Evolutionary conservation across 2,888 invertebrate genomes (phyloP), one percentile per base, ranked within the genome.

Genomic region (Crioceris asparagi): DNA sequence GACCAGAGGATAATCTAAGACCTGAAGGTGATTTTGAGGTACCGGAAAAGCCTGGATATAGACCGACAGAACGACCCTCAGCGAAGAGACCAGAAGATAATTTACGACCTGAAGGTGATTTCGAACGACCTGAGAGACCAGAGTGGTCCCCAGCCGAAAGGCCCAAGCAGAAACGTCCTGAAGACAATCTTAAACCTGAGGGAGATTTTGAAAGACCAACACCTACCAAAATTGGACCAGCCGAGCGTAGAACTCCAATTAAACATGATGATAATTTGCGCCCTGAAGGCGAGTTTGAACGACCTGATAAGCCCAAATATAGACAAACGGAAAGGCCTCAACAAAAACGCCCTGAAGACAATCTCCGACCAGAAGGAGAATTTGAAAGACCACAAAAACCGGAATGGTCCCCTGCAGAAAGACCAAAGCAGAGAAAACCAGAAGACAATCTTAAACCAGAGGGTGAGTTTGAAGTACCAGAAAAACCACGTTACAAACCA

Each of bases 371-470:
- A 1, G 72, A 74, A 59, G 74, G 74, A 4, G 69, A 70, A 0
- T 73, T 74, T 51, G 68, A 72, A 45, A 69, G 59, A 3, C 68
- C 65, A 0, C 58, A 59, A 21, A 56, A 51, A 42, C 62, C 59
- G 7, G 52, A 57, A 38, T 63, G 56, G 55, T 55, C 48, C 15
- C 66, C 70, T 14, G 63, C 64, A 29, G 66, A 69, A 47, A 57
- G 71, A 36, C 69, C 64, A 15, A 59, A 60, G 23, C 67, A 61
- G 17, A 70, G 60, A 40, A 74, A 66, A 46, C 81, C 74, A 1
- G 58, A 68, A 46, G 77, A 78, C 45, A 79, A 79, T 55, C 60
- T 78, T 1, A 65, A 61, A 32, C 72, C 74, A 0, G 79, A 77
- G 54, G 78, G 79, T 1, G 72, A 75, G 1, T 73, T 74, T 46